Conservation (phyloP, 1,140 invertebrate genomes). For the Oryzaephilus surinamensis region DNA sequence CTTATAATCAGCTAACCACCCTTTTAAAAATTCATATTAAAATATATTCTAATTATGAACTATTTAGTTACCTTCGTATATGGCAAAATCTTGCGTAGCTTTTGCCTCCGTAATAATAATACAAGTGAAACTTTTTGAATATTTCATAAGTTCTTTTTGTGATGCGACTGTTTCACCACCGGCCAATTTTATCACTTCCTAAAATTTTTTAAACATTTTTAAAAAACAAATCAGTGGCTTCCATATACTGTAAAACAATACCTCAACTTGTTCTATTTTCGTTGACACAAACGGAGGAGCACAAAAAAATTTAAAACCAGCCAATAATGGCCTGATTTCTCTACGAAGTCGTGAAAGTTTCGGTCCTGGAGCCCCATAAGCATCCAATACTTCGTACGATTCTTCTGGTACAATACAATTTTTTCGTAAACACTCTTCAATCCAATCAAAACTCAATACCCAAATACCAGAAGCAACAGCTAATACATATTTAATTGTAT, state of each 20-base stretch:
- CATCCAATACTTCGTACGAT: constrained; percentile 29
- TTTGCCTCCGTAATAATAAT: constrained; percentile 27
- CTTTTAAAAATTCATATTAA: constrained; percentile 22
- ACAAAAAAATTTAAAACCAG: constrained; percentile 25
- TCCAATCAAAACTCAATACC: constrained; percentile 31
- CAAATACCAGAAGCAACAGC: constrained; percentile 32
- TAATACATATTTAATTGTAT: constrained; percentile 33
- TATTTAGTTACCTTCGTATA: constrained; percentile 29
- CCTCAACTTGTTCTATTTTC: constrained; percentile 24
- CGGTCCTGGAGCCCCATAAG: constrained; percentile 25
- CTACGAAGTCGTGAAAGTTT: constrained; percentile 21
- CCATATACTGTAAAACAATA: constrained; percentile 12
- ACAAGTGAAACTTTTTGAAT: constrained; percentile 17
- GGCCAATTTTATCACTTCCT: constrained; percentile 7
- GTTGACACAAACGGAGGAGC: constrained; percentile 22
- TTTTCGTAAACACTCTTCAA: constrained; percentile 26
- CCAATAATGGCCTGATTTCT: constrained; percentile 21
- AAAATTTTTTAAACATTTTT: neutral
- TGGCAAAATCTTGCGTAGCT: constrained; percentile 22
- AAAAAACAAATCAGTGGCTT: neutral
- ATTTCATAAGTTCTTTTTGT: constrained; percentile 16
- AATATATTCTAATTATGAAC: neutral
- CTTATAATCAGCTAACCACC: constrained; percentile 24
- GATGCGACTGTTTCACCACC: constrained; percentile 20
- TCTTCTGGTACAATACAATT: constrained; percentile 29